Evolutionary conservation across 2,113 vertebrate species (phyloP).

Genomic region (Elanoides forficatus): DNA sequence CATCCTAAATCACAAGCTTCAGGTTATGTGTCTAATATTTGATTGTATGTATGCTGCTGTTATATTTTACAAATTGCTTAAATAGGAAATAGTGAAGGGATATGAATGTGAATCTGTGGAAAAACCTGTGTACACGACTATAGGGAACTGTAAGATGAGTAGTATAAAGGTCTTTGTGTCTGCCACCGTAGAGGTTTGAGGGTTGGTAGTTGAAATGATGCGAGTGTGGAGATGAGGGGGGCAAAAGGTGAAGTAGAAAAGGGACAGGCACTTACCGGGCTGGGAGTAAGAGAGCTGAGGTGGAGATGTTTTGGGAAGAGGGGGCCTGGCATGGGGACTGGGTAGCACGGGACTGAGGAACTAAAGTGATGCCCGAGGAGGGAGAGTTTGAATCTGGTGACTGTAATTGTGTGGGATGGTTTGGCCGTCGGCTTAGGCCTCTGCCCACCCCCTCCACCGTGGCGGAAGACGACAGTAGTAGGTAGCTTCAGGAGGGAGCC

Average conservation of each 20-base stretch:
- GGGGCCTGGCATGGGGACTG: not conserved
- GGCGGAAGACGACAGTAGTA: not conserved
- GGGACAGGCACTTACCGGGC: not conserved
- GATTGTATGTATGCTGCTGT: not conserved
- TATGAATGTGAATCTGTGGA: not conserved
- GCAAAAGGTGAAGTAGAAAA: not conserved
- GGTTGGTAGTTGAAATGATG: not conserved
- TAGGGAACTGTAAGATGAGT: not conserved
- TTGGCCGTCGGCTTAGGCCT: not conserved
- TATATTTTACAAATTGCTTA: not conserved
- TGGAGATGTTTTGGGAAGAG: not conserved
- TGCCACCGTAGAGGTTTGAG: accelerated
- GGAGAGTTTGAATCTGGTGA: not conserved
- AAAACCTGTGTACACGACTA: accelerated
- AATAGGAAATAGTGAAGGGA: not conserved
- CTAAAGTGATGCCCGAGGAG: not conserved
- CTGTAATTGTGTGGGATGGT: not conserved
- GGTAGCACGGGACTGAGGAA: not conserved
- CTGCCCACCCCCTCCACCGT: not conserved
- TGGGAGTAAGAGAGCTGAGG: not conserved
- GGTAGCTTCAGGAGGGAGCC: not conserved
- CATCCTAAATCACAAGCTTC: not conserved
- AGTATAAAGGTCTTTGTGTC: not conserved
- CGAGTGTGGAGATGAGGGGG: not conserved
- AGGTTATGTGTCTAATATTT: not conserved